Percentiles rank a stretch among this genome's conserved stretches.
Evolutionary conservation across 2,797 vertebrate genomes (phyloP).

Genomic region (Discoglossus pictus): DNA sequence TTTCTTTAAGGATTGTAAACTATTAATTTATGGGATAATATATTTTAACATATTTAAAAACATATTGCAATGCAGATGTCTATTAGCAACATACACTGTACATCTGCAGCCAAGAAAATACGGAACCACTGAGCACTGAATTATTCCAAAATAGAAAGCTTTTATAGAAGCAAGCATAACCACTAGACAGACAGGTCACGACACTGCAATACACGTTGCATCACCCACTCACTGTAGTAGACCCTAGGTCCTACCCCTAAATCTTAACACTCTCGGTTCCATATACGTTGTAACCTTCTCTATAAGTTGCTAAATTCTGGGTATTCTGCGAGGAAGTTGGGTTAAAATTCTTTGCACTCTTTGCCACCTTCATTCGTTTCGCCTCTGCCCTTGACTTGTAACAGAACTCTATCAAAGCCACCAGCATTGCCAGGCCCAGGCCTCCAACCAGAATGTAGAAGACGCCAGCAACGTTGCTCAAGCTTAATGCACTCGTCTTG

Average conservation of each 20-base stretch:
- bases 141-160: conserved; percentile 73
- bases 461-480: conserved; percentile 98
- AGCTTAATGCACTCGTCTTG: conserved; percentile 98
- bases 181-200: conserved; percentile 87
- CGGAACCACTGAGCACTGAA: conserved; percentile 78
- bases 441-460: conserved; percentile 99
- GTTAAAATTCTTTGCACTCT: conserved; percentile 94
- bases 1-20: too few species aligned
- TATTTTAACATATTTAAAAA: conserved; percentile 44
- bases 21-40: not conserved
- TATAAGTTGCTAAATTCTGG: conserved; percentile 99
- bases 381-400: conserved; percentile 99
- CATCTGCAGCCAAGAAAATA: conserved; percentile 88
- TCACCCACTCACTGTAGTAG: conserved; percentile 86
- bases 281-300: conserved; percentile 99
- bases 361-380: conserved; percentile 99
- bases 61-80: conserved; percentile 88
- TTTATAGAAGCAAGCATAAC: conserved; percentile 78
- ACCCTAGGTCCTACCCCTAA: conserved; percentile 99
- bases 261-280: conserved; percentile 99
- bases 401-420: conserved; percentile 99
- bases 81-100: conserved; percentile 81
- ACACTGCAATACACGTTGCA: conserved; percentile 79
- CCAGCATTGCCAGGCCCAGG: conserved; percentile 98
- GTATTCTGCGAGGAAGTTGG: conserved; percentile 98